Base-by-base conservation (phyloP, 1,140 invertebrate species). In the Cydia amplana region DNA sequence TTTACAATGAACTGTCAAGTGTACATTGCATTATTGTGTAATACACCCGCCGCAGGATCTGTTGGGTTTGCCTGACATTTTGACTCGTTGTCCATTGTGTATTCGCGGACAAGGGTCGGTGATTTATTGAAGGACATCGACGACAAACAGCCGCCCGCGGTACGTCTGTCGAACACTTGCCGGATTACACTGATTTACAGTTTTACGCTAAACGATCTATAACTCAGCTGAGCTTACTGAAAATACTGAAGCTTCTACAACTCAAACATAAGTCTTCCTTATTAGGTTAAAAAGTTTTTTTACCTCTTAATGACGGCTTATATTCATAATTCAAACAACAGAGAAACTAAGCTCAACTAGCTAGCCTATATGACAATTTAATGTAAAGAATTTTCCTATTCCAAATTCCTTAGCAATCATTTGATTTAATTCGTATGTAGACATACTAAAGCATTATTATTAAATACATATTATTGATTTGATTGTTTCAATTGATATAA, bases 81-180 rank as follows among this genome's bases (percentile, higher is more conserved):
- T 82, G 85, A 82, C 82, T 83, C 75, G 67, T 75, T 83, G 80
- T 85, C 83, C 85, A 87, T 86, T 88, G 88, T 87, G 82, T 84
- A 85, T 84, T 81, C 77, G 67, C 40, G 77, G 87, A 88, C 87
- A 81, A 90, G 87, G 88, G 88, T 89, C 82, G 72, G 84, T 86
- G 85, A 89, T 89, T 88, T 87, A 89, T 88, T 80, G 80, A 77
- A 83, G 80, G 81, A 79, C 86, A 85, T 86, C 79, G 81, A 83
- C 84, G 79, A 76, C 82, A 81, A 84, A 84, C 84, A 83, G 84
- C 75, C 36, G 63, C 82, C 79, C 78, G 75, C 78, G 73, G 73
- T 60, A 55, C 32, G 73, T 74, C 73, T 55, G 49, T 55, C 73
- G 49, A 63, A 74, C 65, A 36, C 51, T 55, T 32, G 32, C 20